Evolutionary conservation across 2,113 vertebrate species (phyloP).

Genomic region (Pyxicephalus adspersus): DNA sequence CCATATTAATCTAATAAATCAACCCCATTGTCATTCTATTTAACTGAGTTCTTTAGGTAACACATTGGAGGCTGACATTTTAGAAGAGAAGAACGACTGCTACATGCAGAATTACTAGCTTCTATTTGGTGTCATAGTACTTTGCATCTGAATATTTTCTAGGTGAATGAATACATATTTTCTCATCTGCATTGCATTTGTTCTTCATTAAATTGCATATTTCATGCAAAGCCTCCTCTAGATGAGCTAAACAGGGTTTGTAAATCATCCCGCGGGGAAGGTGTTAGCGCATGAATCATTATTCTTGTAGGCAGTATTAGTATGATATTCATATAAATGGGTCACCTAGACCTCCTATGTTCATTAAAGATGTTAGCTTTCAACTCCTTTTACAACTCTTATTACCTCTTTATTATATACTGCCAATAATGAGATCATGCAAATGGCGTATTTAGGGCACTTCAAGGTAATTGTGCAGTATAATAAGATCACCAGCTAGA

Average conservation of each 20-base stretch:
- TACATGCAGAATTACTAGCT: too few relatives aligned
- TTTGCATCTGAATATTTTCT: too few relatives aligned
- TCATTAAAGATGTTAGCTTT: neutral
- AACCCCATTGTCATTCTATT: too few relatives aligned
- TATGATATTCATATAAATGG: conserved; percentile 11
- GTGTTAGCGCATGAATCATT: neutral
- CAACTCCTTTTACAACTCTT: conserved; percentile 21
- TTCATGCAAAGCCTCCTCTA: neutral
- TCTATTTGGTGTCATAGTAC: too few relatives aligned
- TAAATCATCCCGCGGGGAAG: neutral
- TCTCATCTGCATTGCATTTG: neutral
- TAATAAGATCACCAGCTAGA: neutral
- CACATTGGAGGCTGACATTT: too few relatives aligned
- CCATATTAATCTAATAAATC: too few relatives aligned
- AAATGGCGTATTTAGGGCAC: conserved; percentile 21
- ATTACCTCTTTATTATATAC: conserved; percentile 29
- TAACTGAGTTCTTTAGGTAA: too few relatives aligned
- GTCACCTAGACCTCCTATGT: conserved; percentile 5
- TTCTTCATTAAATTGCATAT: neutral
- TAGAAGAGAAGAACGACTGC: too few relatives aligned
- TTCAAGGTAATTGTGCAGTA: conserved; percentile 20
- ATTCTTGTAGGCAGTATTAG: conserved; percentile 6
- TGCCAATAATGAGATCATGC: conserved; percentile 14
- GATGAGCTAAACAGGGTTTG: neutral
- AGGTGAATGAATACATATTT: neutral